phyloP scores from a whole-genome alignment of 2,797 vertebrate genomes.

The Brachymystax lenok region DNA sequence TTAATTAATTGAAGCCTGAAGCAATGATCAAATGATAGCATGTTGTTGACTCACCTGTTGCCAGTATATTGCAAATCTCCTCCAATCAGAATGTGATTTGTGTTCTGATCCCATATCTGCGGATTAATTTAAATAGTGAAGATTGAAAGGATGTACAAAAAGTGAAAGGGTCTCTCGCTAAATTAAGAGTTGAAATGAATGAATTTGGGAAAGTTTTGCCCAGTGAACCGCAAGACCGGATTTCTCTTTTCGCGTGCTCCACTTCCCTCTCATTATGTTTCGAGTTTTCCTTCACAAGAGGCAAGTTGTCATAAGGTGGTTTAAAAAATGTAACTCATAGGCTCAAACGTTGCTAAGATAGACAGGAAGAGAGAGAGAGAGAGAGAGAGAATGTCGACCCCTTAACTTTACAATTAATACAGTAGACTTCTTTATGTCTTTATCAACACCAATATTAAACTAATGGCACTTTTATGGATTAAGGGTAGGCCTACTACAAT shows the following conservation, averaged over 20 bases:
- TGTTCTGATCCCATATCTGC: background rate
- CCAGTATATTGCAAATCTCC: background rate
- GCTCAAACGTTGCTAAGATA: no score
- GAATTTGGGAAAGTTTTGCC: background rate
- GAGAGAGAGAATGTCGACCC: background rate
- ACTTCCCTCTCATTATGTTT: no score
- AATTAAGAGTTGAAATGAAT: no score
- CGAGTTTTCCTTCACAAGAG: no score
- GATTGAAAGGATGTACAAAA: background rate
- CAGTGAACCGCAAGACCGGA: background rate
- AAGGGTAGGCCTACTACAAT: no score
- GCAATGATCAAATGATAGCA: background rate
- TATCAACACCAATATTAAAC: no score
- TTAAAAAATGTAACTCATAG: no score
- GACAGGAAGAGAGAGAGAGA: no score
- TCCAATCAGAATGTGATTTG: background rate
- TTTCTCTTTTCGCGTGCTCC: no score
- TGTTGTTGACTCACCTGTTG: background rate
- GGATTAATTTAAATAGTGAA: background rate
- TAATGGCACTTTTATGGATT: no score
- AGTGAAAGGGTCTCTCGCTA: background rate
- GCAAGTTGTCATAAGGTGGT: no score
- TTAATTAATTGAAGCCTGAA: background rate
- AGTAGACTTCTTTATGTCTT: no score
- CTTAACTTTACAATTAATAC: background rate